Base-by-base conservation (phyloP, 2,797 vertebrate genomes). In the Macropus fuliginosus region DNA sequence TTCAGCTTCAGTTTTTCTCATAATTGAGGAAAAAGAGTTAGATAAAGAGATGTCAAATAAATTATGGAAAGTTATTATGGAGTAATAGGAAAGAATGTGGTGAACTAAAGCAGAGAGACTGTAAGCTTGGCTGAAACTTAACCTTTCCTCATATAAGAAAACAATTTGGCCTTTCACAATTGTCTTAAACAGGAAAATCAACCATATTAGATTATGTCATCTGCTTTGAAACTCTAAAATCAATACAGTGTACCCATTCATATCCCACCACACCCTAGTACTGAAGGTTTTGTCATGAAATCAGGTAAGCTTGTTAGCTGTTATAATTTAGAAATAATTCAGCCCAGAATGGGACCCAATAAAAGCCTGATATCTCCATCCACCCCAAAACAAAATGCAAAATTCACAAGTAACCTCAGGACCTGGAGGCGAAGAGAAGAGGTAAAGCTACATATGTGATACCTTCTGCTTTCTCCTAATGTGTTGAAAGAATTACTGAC, bases 91-190 rank as follows among this genome's bases (percentile, higher is more conserved):
- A 56, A 31, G 54, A 96, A 55, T 54, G 4, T 46, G 11, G n/a
- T 55, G 54, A 93, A 18, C 57, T 59, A 90, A 92, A 90, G 31
- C 62, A 91, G 55, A 90, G 24, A n/a, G 57, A 18, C 3, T 56
- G 18, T 57, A 55, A 95, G 57, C 52, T 90, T 95, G 34, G 1
- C 24, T 62, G 14, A 95, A 46, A 91, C 31, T 6, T 90, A 87
- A 24, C 31, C 52, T 46, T 46, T 52, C 40, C 18, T 91, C 18
- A 81, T 52, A 9, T 54, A 55, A 94, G 28, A 54, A 92, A 94
- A 89, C 14, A 91, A 56, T 55, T 94, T 91, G 12, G 1, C 40
- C 54, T 91, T 97, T 96, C 40, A 74, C 50, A 91, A 92, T 57
- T 90, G 28, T 59, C 89, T 55, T 92, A 3, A 92, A 54, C 34